phyloP scores from a whole-genome alignment of 2,797 vertebrate species.

The Enteromius paludinosus region DNA sequence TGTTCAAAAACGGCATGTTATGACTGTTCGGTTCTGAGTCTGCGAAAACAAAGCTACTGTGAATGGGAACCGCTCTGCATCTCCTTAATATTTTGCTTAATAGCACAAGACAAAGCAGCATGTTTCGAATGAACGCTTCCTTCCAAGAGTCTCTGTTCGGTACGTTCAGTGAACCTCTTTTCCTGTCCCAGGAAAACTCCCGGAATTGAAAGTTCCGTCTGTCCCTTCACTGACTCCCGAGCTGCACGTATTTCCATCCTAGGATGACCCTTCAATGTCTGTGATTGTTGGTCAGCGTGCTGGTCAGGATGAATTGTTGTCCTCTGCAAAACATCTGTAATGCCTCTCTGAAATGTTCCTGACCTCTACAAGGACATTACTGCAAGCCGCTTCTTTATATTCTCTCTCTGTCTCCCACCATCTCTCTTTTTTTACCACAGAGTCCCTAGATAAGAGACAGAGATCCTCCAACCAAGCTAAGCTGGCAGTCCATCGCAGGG shows the following conservation, averaged over 20 bases:
- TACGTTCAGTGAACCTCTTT: constrained; percentile 20
- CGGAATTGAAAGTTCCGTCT: constrained; percentile 9
- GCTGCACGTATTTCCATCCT: constrained; percentile 24
- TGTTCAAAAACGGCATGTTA: constrained; percentile 1
- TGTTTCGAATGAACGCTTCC: constrained; percentile 25
- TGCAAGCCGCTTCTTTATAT: constrained; percentile 23
- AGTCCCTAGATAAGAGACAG: constrained; percentile 30
- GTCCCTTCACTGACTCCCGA: constrained; percentile 14
- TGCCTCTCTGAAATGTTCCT: constrained; percentile 13
- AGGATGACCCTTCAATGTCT: neutral
- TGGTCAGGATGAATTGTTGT: constrained; percentile 23
- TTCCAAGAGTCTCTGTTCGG: constrained; percentile 13
- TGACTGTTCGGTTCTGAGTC: neutral
- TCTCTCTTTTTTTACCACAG: constrained; percentile 12
- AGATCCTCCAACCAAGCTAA: constrained; percentile 44
- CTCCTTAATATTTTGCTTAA: constrained; percentile 30
- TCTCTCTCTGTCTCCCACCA: constrained; percentile 16
- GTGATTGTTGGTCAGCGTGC: neutral
- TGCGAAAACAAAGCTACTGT: constrained; percentile 23
- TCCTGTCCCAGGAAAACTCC: constrained; percentile 35
- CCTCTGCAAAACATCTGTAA: neutral
- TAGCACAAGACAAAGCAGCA: neutral
- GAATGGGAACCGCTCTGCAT: constrained; percentile 15
- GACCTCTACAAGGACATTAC: constrained; percentile 51
- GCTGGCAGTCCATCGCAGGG: constrained; percentile 42